Evolutionary conservation across 2,113 vertebrate genomes (phyloP).

Genomic region (Periophthalmus modestus): DNA sequence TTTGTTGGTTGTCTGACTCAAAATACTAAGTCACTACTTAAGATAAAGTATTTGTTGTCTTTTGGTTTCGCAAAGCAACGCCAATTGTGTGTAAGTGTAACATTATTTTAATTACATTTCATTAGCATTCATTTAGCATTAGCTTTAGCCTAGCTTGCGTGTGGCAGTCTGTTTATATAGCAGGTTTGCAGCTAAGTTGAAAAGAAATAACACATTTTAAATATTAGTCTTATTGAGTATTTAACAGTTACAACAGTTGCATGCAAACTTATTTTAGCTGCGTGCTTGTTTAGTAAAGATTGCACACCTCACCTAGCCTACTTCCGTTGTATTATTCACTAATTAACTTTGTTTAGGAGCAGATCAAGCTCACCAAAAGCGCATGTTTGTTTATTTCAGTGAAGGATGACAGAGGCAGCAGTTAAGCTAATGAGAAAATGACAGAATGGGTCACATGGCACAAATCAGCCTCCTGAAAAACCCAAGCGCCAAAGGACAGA

Average conservation of each 20-base stretch:
- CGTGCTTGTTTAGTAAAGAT: background rate
- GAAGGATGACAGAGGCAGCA: background rate
- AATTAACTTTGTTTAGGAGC: background rate
- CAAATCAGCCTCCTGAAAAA: constrained; percentile 23
- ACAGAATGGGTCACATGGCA: constrained; percentile 34
- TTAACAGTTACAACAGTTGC: background rate
- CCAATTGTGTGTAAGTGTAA: background rate
- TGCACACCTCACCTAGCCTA: background rate
- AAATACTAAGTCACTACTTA: background rate
- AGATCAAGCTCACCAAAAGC: constrained; percentile 5
- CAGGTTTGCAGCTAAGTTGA: background rate
- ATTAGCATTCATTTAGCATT: background rate
- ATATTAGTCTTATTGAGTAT: background rate
- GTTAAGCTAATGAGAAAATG: constrained; percentile 34
- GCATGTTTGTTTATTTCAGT: constrained; percentile 15
- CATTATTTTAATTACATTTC: background rate
- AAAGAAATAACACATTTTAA: background rate
- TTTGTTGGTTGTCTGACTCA: no score
- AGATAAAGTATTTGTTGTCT: background rate
- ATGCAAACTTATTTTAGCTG: background rate
- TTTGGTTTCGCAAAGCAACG: background rate
- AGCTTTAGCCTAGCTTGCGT: background rate
- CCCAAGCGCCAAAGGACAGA: constrained; percentile 1
- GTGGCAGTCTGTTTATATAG: background rate
- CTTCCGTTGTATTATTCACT: background rate